Base-by-base conservation (phyloP, 2,113 vertebrate species). In the Pardalotus punctatus region DNA sequence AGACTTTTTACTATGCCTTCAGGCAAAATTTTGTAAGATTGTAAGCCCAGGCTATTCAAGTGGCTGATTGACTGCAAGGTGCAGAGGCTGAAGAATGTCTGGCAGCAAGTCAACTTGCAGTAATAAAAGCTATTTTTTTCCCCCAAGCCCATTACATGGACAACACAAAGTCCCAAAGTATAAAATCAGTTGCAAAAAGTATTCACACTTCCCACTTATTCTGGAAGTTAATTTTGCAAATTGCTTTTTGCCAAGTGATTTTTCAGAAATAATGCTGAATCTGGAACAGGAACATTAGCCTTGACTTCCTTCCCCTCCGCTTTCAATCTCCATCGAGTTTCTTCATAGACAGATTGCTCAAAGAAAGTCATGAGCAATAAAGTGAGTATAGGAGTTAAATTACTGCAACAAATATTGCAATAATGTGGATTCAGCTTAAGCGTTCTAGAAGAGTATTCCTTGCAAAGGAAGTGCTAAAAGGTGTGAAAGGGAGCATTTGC, bases 1-100 rank as follows among this genome's bases (percentile, higher is more conserved):
- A 71, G 22, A 1, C 16, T 85, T 90, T 80, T 94, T 84, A 78
- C 74, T 81, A 57, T 43, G 43, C 84, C 89, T 96, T 42, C 84
- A 93, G 92, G 92, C 73, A 89, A 77, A 93, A 84, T 89, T 94
- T 95, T 91, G 43, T 77, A 80, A 92, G 79, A 88, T 25, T 80
- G 11, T 89, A 89, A 81, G 65, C 50, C 78, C 53, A 89, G 35
- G 53, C 57, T 89, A 48, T 91, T 94, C 69, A 84, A 93, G 77
- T 87, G 73, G 48, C 19, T 93, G 86, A 91, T 73, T 93, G 78
- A 95, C 93, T 90, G 78, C 54, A 88, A 64, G 50, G 54, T 2
- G 0, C 47, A 73, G 50, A 65, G 54, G 50, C 57, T 91, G 74
- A 87, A 50, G 62, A 94, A 93, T 89, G 92, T 90, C 58, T 93